Percentiles rank a stretch among this genome's conserved stretches.
phyloP scores from a whole-genome alignment of 2,113 vertebrate species.

The Oncorhynchus gorbuscha region DNA sequence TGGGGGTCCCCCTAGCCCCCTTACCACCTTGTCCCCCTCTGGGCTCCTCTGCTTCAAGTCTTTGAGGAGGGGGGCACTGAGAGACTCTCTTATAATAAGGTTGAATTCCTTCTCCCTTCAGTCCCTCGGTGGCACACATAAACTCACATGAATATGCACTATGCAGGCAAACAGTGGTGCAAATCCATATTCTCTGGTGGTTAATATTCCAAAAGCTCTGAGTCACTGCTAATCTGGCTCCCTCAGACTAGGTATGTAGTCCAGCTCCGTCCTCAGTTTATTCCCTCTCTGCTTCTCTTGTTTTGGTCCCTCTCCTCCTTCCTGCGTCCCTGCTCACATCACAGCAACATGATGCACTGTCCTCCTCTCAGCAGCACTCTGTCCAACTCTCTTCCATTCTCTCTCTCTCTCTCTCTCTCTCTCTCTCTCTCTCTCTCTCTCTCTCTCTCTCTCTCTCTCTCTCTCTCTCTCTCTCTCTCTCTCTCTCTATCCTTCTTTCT shows the following conservation, averaged over 20 bases:
- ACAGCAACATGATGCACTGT: slow-evolving; percentile 49
- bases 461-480: slow-evolving; percentile 18
- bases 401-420: slow-evolving; percentile 18
- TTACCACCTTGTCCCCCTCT: slow-evolving; percentile 20
- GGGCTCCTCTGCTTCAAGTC: slow-evolving; percentile 8
- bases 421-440: slow-evolving; percentile 46
- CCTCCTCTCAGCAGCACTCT: slow-evolving; percentile 41
- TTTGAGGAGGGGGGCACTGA: slow-evolving; percentile 3
- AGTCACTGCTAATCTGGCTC: slow-evolving; percentile 39
- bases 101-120: slow-evolving; percentile 31
- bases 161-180: slow-evolving; percentile 30
- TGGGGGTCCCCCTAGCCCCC: slow-evolving; percentile 15
- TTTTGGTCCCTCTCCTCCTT: slow-evolving; percentile 53
- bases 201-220: slow-evolving; percentile 15
- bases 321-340: slow-evolving; percentile 43
- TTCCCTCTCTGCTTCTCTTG: slow-evolving; percentile 35
- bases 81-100: too few species aligned
- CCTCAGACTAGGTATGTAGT: slow-evolving; percentile 21
- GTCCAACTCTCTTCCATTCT: slow-evolving; percentile 32
- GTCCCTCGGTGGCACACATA: slow-evolving; percentile 27
- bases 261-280: slow-evolving; percentile 43
- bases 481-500: slow-evolving; percentile 44
- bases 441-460: slow-evolving; percentile 14
- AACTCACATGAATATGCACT: slow-evolving; percentile 36
- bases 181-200: slow-evolving; percentile 30